Percentiles rank a stretch among this genome's conserved stretches.
Evolutionary conservation across 2,113 vertebrate genomes (phyloP).

Genomic region (Myotis davidii): DNA sequence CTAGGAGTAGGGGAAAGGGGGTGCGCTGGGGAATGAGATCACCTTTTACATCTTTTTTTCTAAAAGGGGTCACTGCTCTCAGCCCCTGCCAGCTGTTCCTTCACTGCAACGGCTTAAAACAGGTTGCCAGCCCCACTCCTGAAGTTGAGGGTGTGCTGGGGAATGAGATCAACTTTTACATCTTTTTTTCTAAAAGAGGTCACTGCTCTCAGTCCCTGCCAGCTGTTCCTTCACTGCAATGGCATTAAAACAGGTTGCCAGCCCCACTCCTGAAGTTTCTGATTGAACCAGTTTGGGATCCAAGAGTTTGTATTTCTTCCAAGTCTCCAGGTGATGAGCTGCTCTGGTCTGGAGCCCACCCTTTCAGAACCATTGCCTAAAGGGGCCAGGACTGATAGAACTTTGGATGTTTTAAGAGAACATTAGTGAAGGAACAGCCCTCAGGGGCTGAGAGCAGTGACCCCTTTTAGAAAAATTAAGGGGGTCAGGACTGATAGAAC

Average conservation of each 20-base stretch:
- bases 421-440: too few relatives aligned
- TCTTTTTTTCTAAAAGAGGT: not conserved
- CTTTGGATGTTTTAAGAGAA: not conserved
- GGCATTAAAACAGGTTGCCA: not conserved
- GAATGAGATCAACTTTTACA: not conserved
- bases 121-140: rapidly evolving
- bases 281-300: not conserved
- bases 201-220: rapidly evolving
- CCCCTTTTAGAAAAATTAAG: too few relatives aligned
- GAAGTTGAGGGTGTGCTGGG: not conserved
- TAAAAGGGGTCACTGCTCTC: rapidly evolving
- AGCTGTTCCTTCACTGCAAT: rapidly evolving
- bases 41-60: not conserved
- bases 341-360: not conserved
- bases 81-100: too few relatives aligned
- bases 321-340: not conserved
- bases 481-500: too few relatives aligned
- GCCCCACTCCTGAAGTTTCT: not conserved
- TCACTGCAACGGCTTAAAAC: not conserved
- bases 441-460: too few relatives aligned
- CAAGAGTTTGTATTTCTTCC: not conserved
- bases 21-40: not conserved
- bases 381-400: not conserved
- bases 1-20: rapidly evolving
- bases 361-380: not conserved